Evolutionary conservation across 2,113 vertebrate species (phyloP).

Genomic region (Mesembrinibis cayennensis): DNA sequence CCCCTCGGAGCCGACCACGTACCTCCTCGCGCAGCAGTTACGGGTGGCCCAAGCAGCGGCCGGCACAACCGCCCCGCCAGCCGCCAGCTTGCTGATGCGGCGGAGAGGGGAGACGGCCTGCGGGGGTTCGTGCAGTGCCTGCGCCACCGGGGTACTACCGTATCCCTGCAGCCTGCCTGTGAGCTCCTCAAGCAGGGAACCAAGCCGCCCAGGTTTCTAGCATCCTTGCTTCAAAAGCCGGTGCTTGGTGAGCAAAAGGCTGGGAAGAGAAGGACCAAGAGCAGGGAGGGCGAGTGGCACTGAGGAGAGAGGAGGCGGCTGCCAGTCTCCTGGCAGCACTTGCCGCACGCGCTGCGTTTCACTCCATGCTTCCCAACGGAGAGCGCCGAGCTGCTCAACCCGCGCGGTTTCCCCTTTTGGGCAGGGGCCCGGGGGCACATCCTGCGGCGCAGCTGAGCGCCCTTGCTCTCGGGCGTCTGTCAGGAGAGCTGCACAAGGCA

Average conservation of each 20-base stretch:
- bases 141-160: accelerated
- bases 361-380: neutral
- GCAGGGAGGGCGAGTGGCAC: neutral
- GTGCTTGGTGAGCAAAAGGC: accelerated
- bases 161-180: neutral
- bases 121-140: neutral
- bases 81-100: neutral
- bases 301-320: neutral
- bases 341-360: neutral
- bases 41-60: accelerated
- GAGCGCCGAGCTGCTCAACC: neutral
- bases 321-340: neutral
- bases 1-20: accelerated
- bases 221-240: neutral
- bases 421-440: accelerated
- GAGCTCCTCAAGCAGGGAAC: neutral
- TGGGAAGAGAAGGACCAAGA: neutral
- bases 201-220: neutral
- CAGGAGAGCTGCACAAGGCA: neutral
- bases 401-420: accelerated
- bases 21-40: neutral
- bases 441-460: accelerated
- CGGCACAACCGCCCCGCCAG: neutral
- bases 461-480: neutral
- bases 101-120: neutral